Evolutionary conservation across 2,797 vertebrate genomes (phyloP).

Genomic region (Lacerta agilis): DNA sequence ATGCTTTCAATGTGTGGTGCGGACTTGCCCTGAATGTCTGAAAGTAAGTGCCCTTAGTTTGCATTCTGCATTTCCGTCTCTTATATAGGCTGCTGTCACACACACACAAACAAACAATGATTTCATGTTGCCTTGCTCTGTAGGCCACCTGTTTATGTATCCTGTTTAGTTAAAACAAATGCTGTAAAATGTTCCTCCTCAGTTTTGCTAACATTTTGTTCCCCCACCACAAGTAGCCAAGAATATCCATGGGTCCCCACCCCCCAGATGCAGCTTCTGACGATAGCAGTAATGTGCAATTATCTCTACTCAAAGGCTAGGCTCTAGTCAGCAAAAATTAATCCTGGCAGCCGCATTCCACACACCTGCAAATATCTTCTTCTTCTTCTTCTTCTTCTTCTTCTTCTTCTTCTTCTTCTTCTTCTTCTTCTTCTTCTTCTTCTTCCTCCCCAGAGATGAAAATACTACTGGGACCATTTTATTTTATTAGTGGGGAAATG

Average conservation of each 20-base stretch:
- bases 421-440: conserved; percentile 41
- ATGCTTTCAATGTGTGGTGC: too few relatives aligned
- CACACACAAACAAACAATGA: too few relatives aligned
- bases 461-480: conserved; percentile 48
- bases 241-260: neutral
- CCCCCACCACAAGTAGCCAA: neutral
- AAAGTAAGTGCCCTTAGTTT: too few relatives aligned
- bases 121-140: neutral
- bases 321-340: conserved; percentile 58
- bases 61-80: too few relatives aligned
- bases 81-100: too few relatives aligned
- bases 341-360: conserved; percentile 39
- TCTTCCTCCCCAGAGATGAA: conserved; percentile 53
- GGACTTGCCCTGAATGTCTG: too few relatives aligned
- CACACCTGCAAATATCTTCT: conserved; percentile 50
- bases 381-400: too few relatives aligned
- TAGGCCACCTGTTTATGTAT: neutral
- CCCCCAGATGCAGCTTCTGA: conserved; percentile 21
- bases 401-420: conserved; percentile 51
- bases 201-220: neutral
- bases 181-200: neutral
- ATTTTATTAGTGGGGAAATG: conserved; percentile 41
- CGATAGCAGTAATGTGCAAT: conserved; percentile 48
- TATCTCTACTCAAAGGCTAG: conserved; percentile 34
- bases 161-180: neutral